Percentiles rank a stretch among this genome's conserved stretches.
These are phyloP conservation scores for fruit fly (Drosophila melanogaster) DNA, from an alignment of 1,140 invertebrate species.

Conservation along the genomic window DNA sequence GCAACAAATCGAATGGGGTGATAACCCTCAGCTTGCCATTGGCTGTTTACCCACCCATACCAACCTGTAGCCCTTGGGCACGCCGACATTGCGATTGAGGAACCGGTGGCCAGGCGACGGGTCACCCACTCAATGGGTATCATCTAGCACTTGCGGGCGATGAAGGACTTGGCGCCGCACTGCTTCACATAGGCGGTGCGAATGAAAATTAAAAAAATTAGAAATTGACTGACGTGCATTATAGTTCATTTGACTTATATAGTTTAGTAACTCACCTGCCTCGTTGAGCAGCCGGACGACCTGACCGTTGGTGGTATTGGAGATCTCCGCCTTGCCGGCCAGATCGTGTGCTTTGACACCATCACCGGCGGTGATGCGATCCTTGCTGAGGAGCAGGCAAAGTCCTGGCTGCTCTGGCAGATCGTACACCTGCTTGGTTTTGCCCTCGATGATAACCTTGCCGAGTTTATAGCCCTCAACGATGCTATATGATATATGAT, in stretches of 20 bases:
- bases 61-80: constrained; percentile 93
- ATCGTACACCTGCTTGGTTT: constrained; percentile 97
- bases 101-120: constrained; percentile 96
- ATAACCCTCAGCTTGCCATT: constrained; percentile 48
- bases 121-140: constrained; percentile 99
- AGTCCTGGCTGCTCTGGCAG: constrained; percentile 88
- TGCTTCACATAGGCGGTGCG: constrained; percentile 94
- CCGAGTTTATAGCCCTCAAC: constrained; percentile 89
- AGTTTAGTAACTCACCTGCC: constrained; percentile 87
- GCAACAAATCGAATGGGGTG: constrained; percentile 3
- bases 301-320: constrained; percentile 95
- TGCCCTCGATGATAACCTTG: constrained; percentile 94
- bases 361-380: constrained; percentile 98
- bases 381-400: constrained; percentile 94
- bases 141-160: constrained; percentile 97
- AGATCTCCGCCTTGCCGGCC: constrained; percentile 96
- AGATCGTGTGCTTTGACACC: constrained; percentile 95
- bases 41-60: constrained; percentile 18
- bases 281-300: constrained; percentile 95
- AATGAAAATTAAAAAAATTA: too few relatives aligned
- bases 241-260: too few relatives aligned
- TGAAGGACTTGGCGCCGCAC: constrained; percentile 90
- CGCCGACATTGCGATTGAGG: constrained; percentile 95
- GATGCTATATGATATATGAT: too few relatives aligned
- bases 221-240: too few relatives aligned